Conservation (phyloP, 2,888 invertebrate species). For the Cephus pygmeus region DNA sequence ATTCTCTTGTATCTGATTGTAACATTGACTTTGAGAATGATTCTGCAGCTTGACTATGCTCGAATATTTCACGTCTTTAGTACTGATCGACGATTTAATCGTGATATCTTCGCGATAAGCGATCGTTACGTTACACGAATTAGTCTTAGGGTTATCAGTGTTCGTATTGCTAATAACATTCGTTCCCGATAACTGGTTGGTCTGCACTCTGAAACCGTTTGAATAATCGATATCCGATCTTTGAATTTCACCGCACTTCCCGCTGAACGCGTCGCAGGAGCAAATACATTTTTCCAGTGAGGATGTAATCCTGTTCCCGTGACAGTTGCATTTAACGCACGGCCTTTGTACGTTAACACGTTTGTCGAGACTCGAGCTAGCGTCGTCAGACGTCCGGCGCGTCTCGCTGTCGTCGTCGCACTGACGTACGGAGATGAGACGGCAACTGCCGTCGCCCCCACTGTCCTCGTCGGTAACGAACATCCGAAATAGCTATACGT, state of each 20-base stretch:
- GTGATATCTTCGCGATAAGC: background rate
- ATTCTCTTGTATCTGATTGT: background rate
- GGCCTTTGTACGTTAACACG: background rate
- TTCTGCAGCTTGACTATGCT: background rate
- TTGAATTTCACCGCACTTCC: background rate
- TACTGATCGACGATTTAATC: background rate
- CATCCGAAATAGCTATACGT: constrained; percentile 49
- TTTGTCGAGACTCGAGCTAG: background rate
- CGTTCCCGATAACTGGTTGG: background rate
- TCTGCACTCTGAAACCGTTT: background rate
- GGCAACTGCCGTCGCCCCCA: constrained; percentile 58
- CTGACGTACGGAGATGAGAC: constrained; percentile 58
- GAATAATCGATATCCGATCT: background rate
- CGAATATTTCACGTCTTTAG: background rate
- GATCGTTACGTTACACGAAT: background rate
- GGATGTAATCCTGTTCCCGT: background rate
- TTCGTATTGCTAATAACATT: background rate
- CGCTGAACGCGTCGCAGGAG: background rate
- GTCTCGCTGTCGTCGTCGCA: constrained; percentile 34
- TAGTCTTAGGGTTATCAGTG: background rate
- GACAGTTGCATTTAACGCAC: background rate
- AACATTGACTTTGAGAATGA: background rate
- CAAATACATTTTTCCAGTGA: background rate
- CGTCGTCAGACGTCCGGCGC: background rate
- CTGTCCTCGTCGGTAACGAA: constrained; percentile 55